Conservation (phyloP, 37 sponge, comb jelly and placozoan species). For the Tethya wilhelma region DNA sequence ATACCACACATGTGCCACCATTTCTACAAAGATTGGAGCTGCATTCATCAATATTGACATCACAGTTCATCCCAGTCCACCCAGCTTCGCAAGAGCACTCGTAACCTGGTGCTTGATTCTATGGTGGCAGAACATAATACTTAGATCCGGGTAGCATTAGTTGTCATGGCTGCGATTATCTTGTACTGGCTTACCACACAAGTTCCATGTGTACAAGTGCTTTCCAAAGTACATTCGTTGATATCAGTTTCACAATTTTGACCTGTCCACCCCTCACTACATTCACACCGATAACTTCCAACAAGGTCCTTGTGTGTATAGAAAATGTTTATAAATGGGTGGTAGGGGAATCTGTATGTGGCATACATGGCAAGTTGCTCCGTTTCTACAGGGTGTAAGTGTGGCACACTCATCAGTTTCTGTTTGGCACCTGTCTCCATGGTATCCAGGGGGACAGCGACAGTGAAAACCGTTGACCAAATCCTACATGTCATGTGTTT, state of each 20-base stretch:
- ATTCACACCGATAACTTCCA: constrained; percentile 26
- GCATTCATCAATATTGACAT: constrained; percentile 33
- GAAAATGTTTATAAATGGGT: neutral
- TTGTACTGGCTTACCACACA: constrained; percentile 19
- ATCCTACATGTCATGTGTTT: constrained; percentile 44
- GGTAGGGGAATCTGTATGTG: neutral
- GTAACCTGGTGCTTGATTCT: constrained; percentile 6
- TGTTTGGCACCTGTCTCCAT: constrained; percentile 37
- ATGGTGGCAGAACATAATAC: neutral
- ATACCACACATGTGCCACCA: too few relatives aligned
- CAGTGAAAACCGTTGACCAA: constrained; percentile 25
- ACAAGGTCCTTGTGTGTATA: constrained; percentile 22
- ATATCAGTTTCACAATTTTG: constrained; percentile 37
- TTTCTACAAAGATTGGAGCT: constrained; percentile 3
- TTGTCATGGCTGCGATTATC: neutral
- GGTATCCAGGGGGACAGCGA: constrained; percentile 37
- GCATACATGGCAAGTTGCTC: neutral
- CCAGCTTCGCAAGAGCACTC: constrained; percentile 8
- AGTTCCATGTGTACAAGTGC: constrained; percentile 39
- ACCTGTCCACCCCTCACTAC: constrained; percentile 49
- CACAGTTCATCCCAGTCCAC: constrained; percentile 29
- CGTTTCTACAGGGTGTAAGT: neutral
- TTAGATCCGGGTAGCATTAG: neutral
- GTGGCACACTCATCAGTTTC: constrained; percentile 29
- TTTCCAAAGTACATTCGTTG: constrained; percentile 40